Conservation (phyloP, 64 coral and sea anemone species). For the Montipora efflorescens region DNA sequence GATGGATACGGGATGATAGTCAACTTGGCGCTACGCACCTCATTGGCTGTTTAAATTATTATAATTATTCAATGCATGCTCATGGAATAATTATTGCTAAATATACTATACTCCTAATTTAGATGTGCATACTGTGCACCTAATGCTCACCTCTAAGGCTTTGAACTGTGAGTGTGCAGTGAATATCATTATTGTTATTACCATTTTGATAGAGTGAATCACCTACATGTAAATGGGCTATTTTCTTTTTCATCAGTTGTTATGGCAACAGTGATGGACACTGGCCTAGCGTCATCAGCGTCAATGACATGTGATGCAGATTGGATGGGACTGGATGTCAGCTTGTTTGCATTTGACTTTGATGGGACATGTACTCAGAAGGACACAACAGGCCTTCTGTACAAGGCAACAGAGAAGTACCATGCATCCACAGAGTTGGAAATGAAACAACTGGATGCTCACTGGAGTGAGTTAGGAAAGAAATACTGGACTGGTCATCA, state of each 20-base stretch:
- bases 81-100: too few relatives aligned
- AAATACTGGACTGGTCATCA: slow-evolving; percentile 66
- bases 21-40: too few relatives aligned
- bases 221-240: not conserved
- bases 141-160: too few relatives aligned
- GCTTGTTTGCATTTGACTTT: slow-evolving; percentile 94
- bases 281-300: slow-evolving; percentile 13
- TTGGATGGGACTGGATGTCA: slow-evolving; percentile 71
- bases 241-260: slow-evolving; percentile 10
- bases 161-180: too few relatives aligned
- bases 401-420: slow-evolving; percentile 92
- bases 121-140: too few relatives aligned
- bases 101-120: too few relatives aligned
- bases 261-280: slow-evolving; percentile 58
- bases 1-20: too few relatives aligned
- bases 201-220: not conserved
- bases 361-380: slow-evolving; percentile 92
- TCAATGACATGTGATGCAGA: slow-evolving; percentile 60
- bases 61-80: too few relatives aligned
- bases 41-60: too few relatives aligned
- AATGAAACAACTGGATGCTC: slow-evolving; percentile 64
- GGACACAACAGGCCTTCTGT: slow-evolving; percentile 80
- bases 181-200: not conserved
- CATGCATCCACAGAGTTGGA: slow-evolving; percentile 37
- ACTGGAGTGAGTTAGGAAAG: slow-evolving; percentile 63